A percentile compares a stretch with the other conserved stretches of the same genome.
These are phyloP conservation scores for Horisme vitalbata DNA, from an alignment of 2,888 invertebrate species.

Conservation along the genomic window DNA sequence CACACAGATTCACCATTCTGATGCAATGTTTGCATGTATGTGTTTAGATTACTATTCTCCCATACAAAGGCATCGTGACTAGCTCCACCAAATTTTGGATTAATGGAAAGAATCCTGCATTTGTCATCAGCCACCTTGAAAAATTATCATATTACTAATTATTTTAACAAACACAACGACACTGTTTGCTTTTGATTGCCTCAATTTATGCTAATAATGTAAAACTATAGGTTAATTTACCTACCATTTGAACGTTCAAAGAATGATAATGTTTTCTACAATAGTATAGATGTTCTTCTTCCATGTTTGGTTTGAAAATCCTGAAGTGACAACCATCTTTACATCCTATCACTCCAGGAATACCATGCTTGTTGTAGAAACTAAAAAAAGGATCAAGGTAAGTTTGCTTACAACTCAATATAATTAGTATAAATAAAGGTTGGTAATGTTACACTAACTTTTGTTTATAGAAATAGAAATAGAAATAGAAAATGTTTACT, in stretches of 20 bases:
- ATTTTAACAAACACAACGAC: too few species aligned
- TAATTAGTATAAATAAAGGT: neutral
- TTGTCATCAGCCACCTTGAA: neutral
- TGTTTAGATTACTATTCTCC: slow-evolving; percentile 1
- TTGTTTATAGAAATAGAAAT: neutral
- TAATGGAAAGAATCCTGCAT: neutral
- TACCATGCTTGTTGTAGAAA: neutral
- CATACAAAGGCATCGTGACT: slow-evolving; percentile 1
- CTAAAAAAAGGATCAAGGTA: too few species aligned
- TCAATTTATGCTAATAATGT: too few species aligned
- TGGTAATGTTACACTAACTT: neutral
- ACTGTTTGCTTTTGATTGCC: too few species aligned
- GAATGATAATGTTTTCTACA: too few species aligned
- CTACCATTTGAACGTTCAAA: slow-evolving; percentile 6
- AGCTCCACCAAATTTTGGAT: slow-evolving; percentile 1
- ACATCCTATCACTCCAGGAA: slow-evolving; percentile 2
- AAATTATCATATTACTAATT: too few species aligned
- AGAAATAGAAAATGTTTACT: too few species aligned
- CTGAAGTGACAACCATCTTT: slow-evolving; percentile 1
- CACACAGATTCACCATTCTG: neutral
- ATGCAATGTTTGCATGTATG: slow-evolving; percentile 2
- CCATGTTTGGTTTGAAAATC: neutral
- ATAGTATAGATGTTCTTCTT: slow-evolving; percentile 3
- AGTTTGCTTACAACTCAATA: too few species aligned
- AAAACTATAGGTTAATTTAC: too few species aligned